A percentile compares a stretch with the other conserved stretches of the same genome.
Evolutionary conservation across 2,888 invertebrate species (phyloP).

Genomic region (Coenonympha glycerion): DNA sequence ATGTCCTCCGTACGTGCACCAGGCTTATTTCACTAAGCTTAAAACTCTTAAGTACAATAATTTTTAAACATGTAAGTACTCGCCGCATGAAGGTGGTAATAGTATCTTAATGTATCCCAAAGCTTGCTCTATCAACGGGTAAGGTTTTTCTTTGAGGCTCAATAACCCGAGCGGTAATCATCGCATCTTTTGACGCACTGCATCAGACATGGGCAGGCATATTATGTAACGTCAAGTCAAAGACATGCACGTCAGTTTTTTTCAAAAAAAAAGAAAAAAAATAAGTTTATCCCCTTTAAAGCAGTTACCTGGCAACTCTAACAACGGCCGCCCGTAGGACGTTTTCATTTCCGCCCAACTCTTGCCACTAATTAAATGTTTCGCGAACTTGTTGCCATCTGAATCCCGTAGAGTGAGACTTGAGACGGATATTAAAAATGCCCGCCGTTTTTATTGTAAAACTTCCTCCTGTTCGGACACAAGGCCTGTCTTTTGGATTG

Average conservation of each 20-base stretch:
- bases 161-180: too few species aligned
- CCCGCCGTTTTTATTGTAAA: conserved; percentile 51
- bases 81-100: too few species aligned
- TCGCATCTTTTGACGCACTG: too few species aligned
- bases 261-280: background rate
- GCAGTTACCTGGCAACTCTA: background rate
- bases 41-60: too few species aligned
- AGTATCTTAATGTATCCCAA: too few species aligned
- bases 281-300: background rate
- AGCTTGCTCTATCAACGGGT: too few species aligned
- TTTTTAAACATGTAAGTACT: too few species aligned
- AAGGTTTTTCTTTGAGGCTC: too few species aligned
- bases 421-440: conserved; percentile 58
- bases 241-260: background rate
- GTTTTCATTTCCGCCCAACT: conserved; percentile 56
- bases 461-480: conserved; percentile 40
- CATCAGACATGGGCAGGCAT: too few species aligned
- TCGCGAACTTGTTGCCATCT: conserved; percentile 55
- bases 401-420: conserved; percentile 52
- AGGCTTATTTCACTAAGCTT: too few species aligned
- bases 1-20: too few species aligned
- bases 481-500: conserved; percentile 38
- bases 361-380: conserved; percentile 62
- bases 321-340: conserved; percentile 36
- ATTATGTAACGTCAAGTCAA: too few species aligned